Base-by-base conservation (phyloP, 2,797 vertebrate genomes). In the Hypotaenidia philippensis region DNA sequence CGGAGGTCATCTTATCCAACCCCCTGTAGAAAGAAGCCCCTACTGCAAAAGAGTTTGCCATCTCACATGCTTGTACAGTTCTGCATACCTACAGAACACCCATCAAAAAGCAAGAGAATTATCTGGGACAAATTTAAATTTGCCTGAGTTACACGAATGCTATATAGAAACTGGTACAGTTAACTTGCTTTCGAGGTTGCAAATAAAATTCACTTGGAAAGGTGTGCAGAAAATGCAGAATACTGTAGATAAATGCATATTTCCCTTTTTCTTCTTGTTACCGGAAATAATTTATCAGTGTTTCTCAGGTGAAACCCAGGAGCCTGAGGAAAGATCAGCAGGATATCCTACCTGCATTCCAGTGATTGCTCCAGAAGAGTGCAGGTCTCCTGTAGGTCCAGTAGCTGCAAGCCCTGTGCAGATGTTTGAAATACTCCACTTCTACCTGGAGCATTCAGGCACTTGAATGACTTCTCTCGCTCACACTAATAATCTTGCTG, bases 351-450 rank as follows among this genome's bases (percentile, higher is more conserved):
- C 79, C 91, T 94, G 84, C 84, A 89, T 95, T 93, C 89, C 93
- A 93, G 60, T 60, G 76, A 45, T 40, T 69, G 50, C 77, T 83
- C 40, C 44, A 79, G 56, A 89, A 61, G 31, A 84, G 70, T 32
- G 71, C 47, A 56, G 84, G 64, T 91, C 87, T 89, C 55, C 40
- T 0, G 0, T 44, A 87, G 52, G 91, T 95, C 93, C 91, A 70
- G 93, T 92, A 92, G 87, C 95, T 92, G 87, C 94, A 96, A 94
- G 94, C 59, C 84, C 82, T 38, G 31, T 93, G 82, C 95, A 94
- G 93, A 92, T 95, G 75, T 92, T 93, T 95, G 52, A 56, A 74
- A 92, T 87, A 70, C 64, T 77, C 68, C 25, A 8, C 0, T 63
- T 86, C 72, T 84, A 14, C 41, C 41, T 44, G 41, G 96, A 80